phyloP scores from a whole-genome alignment of 1,140 invertebrate species.

The Heliconius congener region DNA sequence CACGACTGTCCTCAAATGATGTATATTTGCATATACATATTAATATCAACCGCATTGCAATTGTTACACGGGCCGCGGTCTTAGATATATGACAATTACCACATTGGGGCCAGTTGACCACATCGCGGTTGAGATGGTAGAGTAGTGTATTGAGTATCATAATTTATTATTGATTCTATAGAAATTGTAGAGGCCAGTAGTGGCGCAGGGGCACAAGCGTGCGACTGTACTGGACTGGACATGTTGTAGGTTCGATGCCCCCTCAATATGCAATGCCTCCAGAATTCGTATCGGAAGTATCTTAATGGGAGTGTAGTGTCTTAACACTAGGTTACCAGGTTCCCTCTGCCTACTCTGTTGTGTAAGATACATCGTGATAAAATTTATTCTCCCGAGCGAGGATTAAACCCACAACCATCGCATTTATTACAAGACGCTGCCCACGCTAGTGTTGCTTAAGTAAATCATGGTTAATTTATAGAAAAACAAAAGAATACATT shows the following conservation, averaged over 20 bases:
- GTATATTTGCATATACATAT: neutral
- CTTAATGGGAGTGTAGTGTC: too few species aligned
- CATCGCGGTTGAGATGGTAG: neutral
- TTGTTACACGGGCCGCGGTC: neutral
- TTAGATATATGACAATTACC: conserved; percentile 5
- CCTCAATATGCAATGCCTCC: neutral
- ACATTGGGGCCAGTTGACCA: neutral
- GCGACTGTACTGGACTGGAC: too few species aligned
- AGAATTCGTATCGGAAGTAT: too few species aligned
- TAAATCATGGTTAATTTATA: too few species aligned
- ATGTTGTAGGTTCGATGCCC: neutral
- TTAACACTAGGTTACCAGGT: too few species aligned
- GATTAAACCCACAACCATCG: neutral
- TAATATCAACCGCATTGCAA: neutral
- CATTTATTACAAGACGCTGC: too few species aligned
- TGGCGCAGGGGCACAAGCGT: too few species aligned
- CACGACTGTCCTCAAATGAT: too few species aligned
- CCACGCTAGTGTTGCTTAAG: too few species aligned
- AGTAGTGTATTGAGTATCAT: neutral
- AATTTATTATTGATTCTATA: neutral
- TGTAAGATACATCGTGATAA: too few species aligned
- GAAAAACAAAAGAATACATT: neutral
- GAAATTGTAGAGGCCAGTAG: neutral
- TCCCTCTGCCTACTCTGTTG: too few species aligned
- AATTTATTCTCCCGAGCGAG: neutral